phyloP scores from a whole-genome alignment of 2,888 invertebrate species.

The Cosmia trapezina region DNA sequence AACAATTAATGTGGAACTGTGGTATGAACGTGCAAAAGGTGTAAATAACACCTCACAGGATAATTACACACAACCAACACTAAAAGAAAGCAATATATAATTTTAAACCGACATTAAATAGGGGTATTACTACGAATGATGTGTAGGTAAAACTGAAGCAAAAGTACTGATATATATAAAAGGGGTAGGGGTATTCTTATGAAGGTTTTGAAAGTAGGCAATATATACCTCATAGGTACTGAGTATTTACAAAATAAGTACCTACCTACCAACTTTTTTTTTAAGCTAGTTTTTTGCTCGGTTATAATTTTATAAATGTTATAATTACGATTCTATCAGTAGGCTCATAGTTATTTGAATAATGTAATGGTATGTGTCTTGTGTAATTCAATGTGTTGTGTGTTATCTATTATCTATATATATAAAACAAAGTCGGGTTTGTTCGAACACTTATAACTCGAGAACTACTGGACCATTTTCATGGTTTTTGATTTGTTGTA shows the following conservation, averaged over 20 bases:
- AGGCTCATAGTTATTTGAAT: background rate
- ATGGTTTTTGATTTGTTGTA: no score
- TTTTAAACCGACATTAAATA: conserved; percentile 28
- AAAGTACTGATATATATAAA: background rate
- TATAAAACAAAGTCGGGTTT: no score
- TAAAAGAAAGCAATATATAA: conserved; percentile 16
- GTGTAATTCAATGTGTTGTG: background rate
- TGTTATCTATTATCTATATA: no score
- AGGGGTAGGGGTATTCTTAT: background rate
- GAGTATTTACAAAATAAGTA: background rate
- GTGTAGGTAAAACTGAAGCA: background rate
- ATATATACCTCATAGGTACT: background rate
- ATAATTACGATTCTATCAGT: background rate
- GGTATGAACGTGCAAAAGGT: conserved; percentile 8
- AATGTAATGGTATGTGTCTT: background rate
- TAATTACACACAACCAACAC: conserved; percentile 30
- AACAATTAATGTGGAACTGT: conserved; percentile 14
- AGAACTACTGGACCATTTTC: no score
- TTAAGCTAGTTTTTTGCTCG: background rate
- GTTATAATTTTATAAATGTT: no score
- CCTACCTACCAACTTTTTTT: no score
- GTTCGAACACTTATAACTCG: no score
- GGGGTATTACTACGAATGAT: conserved; percentile 12
- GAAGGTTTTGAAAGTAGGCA: background rate
- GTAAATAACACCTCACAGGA: conserved; percentile 30